Conservation (phyloP, 2,888 invertebrate species). For the Oscheius onirici region DNA sequence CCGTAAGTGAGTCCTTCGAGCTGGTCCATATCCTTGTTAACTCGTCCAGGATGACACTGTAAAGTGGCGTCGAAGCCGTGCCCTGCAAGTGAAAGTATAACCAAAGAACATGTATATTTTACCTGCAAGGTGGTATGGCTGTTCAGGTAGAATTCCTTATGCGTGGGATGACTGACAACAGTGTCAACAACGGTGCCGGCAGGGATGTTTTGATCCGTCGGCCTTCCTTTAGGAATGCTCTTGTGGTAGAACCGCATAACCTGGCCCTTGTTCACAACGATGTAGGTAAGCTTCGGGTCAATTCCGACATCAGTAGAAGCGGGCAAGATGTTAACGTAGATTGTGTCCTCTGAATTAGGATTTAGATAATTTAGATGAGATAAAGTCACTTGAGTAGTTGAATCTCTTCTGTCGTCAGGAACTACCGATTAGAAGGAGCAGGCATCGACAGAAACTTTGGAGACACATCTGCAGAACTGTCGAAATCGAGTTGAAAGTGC, state of each 20-base stretch:
- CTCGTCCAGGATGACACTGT: slow-evolving; percentile 63
- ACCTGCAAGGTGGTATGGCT: slow-evolving; percentile 65
- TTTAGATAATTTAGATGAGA: no score
- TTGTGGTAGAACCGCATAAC: not conserved
- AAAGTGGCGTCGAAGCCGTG: slow-evolving; percentile 61
- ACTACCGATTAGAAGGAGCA: no score
- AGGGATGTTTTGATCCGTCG: slow-evolving; percentile 57
- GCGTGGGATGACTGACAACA: slow-evolving; percentile 48
- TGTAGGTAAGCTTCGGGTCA: no score
- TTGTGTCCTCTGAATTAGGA: no score
- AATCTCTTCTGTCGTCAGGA: no score
- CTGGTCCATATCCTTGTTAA: slow-evolving; percentile 46
- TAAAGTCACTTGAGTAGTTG: no score
- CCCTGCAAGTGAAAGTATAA: slow-evolving; percentile 50
- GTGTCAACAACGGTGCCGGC: slow-evolving; percentile 62
- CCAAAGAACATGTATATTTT: not conserved
- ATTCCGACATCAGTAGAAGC: no score
- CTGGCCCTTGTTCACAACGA: no score
- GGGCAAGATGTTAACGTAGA: no score
- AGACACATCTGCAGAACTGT: no score
- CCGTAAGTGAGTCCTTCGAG: slow-evolving; percentile 57
- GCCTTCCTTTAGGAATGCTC: slow-evolving; percentile 28
- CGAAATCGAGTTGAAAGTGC: no score
- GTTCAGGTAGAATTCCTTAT: slow-evolving; percentile 63
- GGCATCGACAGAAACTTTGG: no score